A percentile compares a stretch with the other conserved stretches of the same genome.
Conservation (phyloP, 2,113 vertebrate genomes). For the Bufo bufo region DNA sequence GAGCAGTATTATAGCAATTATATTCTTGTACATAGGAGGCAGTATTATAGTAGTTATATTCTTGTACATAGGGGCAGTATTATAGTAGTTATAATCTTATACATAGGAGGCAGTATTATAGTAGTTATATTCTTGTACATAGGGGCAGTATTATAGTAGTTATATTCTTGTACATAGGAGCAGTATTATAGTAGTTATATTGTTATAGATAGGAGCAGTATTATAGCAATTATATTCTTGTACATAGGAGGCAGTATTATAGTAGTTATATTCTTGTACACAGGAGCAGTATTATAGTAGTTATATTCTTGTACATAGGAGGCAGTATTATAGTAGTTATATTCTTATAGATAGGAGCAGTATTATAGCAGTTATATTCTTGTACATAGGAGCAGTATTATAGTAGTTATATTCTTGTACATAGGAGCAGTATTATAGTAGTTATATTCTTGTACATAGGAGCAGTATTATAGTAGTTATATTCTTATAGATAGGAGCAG, state of each 20-base stretch:
- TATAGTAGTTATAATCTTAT: too few relatives aligned
- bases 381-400: neutral
- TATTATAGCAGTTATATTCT: neutral
- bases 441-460: slow-evolving; percentile 2
- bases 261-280: neutral
- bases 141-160: neutral
- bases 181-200: neutral
- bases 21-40: too few relatives aligned
- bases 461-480: neutral
- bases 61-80: too few relatives aligned
- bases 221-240: too few relatives aligned
- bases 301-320: neutral
- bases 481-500: neutral
- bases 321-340: neutral
- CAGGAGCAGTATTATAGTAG: neutral
- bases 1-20: too few relatives aligned
- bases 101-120: too few relatives aligned
- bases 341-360: neutral
- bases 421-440: neutral
- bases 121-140: neutral
- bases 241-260: neutral
- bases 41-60: too few relatives aligned
- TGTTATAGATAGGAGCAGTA: neutral
- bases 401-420: slow-evolving; percentile 8
- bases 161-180: too few relatives aligned